Evolutionary conservation across 2,888 invertebrate genomes (phyloP), one percentile per base, ranked within the genome.

Genomic region (Ochlodes sylvanus): DNA sequence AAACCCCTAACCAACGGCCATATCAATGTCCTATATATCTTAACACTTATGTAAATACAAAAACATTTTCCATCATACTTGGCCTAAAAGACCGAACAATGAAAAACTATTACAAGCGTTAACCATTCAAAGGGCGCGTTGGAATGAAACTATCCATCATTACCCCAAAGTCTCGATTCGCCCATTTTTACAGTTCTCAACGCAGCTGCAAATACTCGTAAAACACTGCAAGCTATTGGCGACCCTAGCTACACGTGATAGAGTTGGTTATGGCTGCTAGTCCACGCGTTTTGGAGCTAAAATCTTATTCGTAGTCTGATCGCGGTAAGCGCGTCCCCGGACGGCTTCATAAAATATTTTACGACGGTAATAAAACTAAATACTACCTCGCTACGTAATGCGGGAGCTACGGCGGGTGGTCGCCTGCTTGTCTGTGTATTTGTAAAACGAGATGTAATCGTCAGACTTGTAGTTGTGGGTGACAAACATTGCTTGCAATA

Each of bases 321-420:
- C 74, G 76, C 76, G 75, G 75, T 72, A 70, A 72, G 70, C 71
- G 71, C 70, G 76, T 74, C 76, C 75, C 74, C 73, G 71, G 69
- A 68, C 71, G 72, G 70, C 69, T 76, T 71, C 76, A 77, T 79
- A 79, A 79, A 79, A 78, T 78, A 79, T 78, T 79, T 79, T 79
- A 79, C 70, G 76, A 75, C 60, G 34, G 72, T 71, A 76, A 77
- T 79, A 78, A 79, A 79, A 79, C 75, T 77, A 77, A 77, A 77
- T 75, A 77, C 75, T 75, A 72, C 71, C 73, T 73, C 64, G 71
- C 70, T 57, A 65, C 9, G 64, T 50, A 58, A 21, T 57, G 21
- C 56, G 32, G 34, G 17, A 15, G 32, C 52, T 19, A 52, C 56
- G 19, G 38, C 34, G 58, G 57, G 27, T 54, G 21, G 65, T 65